Conservation (phyloP, 2,888 invertebrate genomes). For the Mythimna lalbum region DNA sequence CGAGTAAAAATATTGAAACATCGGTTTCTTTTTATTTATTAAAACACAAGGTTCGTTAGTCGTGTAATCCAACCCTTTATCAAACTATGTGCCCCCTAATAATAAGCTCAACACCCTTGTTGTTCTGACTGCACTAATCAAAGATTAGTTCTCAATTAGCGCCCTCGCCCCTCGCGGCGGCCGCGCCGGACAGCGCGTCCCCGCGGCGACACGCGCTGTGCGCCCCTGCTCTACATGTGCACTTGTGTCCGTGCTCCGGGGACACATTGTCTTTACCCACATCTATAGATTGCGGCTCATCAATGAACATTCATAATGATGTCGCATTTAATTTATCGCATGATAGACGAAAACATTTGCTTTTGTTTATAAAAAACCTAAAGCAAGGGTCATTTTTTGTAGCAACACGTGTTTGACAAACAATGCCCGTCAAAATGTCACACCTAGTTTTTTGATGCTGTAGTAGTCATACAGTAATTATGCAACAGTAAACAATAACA, state of each 20-base stretch:
- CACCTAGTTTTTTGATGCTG: neutral
- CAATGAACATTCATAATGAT: conserved; percentile 31
- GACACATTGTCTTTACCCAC: conserved; percentile 25
- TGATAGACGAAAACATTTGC: neutral
- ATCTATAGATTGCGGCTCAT: conserved; percentile 30
- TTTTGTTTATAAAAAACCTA: conserved; percentile 11
- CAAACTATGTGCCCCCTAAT: neutral
- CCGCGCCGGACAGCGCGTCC: conserved; percentile 5
- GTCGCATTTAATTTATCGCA: conserved; percentile 14
- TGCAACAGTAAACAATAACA: neutral
- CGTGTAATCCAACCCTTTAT: neutral
- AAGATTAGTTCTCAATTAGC: conserved; percentile 51
- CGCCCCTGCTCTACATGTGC: conserved; percentile 10
- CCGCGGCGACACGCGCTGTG: neutral
- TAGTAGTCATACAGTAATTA: neutral
- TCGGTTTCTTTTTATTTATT: neutral
- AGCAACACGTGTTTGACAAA: conserved; percentile 36
- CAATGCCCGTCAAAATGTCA: neutral
- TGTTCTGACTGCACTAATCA: conserved; percentile 41
- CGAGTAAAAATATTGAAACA: neutral
- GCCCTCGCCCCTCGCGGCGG: neutral
- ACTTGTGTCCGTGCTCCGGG: conserved; percentile 19
- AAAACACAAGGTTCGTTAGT: neutral
- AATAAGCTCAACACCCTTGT: neutral
- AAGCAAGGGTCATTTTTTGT: conserved; percentile 2